Base-by-base conservation (phyloP, 2,888 invertebrate species). In the Drosophila quinaria region DNA sequence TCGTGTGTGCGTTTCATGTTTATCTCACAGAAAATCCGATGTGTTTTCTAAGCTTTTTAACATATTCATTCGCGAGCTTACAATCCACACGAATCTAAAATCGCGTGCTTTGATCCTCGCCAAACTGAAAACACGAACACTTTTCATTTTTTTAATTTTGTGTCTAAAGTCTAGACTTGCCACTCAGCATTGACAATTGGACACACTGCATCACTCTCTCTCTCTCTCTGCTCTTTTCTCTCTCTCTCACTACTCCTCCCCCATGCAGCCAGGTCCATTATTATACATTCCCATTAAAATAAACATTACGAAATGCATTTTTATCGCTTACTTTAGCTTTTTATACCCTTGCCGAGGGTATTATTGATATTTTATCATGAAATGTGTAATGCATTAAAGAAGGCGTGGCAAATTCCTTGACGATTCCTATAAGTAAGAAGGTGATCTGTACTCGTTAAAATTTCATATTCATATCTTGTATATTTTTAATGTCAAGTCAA, bases 221-320 rank as follows among this genome's bases (percentile, higher is more conserved):
- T 11, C 46, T 29, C 29, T 29, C 29, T 29, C 29, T 6, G 29
- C 29, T 29, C 29, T 29, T 8, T 19, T 19, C 35, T 8, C 31
- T 19, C 35, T 47, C 68, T 52, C 29, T 9, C 39, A 42, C 41
- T 70, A 54, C 49, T 11, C 17, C 17, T 19, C 19, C 4, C 5
- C 41, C 19, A 13, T 35, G n/a, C 33, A 50, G 35, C 9, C 10
- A 10, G 9, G n/a, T n/a, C 15, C 15, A 37, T 39, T 54, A 15
- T 39, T 54, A 15, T 42, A 15, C 39, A 51, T 52, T 46, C 44
- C 54, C 55, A 63, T 77, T 67, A 66, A 42, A 69, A 78, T 61
- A 74, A 73, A 63, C 64, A 78, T 81, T 87, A 85, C 66, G 75
- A 81, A 81, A 81, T 81, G 69, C 68, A 82, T 70, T 79, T 75